phyloP scores from a whole-genome alignment of 2,888 invertebrate genomes.

The Drosophila mimica region DNA sequence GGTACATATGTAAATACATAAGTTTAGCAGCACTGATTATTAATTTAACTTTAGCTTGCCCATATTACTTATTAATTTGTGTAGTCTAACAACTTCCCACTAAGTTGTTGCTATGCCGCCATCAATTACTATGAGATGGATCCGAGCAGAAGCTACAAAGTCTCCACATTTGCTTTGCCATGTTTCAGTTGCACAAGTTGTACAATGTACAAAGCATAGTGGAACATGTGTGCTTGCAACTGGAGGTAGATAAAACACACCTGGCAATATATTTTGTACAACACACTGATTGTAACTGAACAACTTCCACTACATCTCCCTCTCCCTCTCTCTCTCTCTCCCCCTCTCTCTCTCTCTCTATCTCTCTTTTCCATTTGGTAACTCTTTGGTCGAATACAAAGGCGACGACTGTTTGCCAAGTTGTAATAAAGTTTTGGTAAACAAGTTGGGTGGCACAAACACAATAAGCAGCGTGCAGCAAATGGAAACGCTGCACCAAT shows the following conservation, averaged over 20 bases:
- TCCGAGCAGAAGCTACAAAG: constrained; percentile 17
- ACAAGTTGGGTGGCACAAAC: constrained; percentile 51
- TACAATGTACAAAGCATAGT: constrained; percentile 42
- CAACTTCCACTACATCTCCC: constrained; percentile 3
- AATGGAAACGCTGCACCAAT: constrained; percentile 41
- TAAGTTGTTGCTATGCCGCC: not conserved
- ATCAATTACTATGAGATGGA: constrained; percentile 21
- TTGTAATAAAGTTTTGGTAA: constrained; percentile 80
- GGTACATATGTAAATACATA: not conserved
- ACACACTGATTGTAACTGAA: constrained; percentile 71
- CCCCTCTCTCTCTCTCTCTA: not conserved
- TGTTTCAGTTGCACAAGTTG: constrained; percentile 52
- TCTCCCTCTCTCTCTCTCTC: not conserved
- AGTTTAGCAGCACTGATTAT: not conserved
- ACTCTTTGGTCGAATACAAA: constrained; percentile 56
- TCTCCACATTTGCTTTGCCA: constrained; percentile 30
- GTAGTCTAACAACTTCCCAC: constrained; percentile 11
- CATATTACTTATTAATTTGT: constrained; percentile 15
- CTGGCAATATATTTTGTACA: constrained; percentile 46
- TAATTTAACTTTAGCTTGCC: not conserved
- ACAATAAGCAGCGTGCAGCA: constrained; percentile 30
- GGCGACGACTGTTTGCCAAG: constrained; percentile 78
- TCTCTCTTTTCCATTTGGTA: not conserved
- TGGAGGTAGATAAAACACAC: constrained; percentile 26
- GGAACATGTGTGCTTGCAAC: constrained; percentile 22